Conservation (phyloP, 2,797 vertebrate species). For the Xenentodon cancila region DNA sequence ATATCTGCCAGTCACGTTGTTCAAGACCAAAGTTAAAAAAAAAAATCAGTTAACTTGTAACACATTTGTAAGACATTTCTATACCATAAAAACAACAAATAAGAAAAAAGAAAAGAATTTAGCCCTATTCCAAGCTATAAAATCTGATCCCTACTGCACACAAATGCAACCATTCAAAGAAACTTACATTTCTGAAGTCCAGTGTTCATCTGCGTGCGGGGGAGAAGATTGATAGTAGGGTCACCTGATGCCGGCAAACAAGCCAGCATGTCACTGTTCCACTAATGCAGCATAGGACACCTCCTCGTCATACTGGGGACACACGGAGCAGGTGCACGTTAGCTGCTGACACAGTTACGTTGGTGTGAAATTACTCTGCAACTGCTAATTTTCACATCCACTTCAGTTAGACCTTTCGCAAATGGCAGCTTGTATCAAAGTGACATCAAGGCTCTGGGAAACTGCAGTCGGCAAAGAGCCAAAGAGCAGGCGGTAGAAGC, state of each 20-base stretch:
- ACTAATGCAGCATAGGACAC: conserved; percentile 89
- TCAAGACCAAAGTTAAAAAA: no score
- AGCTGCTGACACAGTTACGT: conserved; percentile 11
- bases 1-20: no score
- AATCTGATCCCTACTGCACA: no score
- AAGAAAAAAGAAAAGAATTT: no score
- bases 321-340: conserved; percentile 40
- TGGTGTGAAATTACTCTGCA: conserved; percentile 43
- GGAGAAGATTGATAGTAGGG: conserved; percentile 91
- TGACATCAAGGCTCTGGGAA: conserved; percentile 22
- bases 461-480: conserved; percentile 33
- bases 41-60: no score
- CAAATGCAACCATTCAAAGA: neutral
- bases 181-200: conserved; percentile 99
- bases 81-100: no score
- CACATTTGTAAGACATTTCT: no score
- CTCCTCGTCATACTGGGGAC: conserved; percentile 87
- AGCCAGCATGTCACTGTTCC: conserved; percentile 95
- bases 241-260: conserved; percentile 93
- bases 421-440: conserved; percentile 44
- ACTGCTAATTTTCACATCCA: conserved; percentile 30
- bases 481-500: conserved; percentile 31
- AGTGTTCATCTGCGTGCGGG: conserved; percentile 99
- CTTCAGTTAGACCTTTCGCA: conserved; percentile 47
- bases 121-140: no score